Conservation (phyloP, 2,888 invertebrate genomes). For the Phoenoteleia sp. region DNA sequence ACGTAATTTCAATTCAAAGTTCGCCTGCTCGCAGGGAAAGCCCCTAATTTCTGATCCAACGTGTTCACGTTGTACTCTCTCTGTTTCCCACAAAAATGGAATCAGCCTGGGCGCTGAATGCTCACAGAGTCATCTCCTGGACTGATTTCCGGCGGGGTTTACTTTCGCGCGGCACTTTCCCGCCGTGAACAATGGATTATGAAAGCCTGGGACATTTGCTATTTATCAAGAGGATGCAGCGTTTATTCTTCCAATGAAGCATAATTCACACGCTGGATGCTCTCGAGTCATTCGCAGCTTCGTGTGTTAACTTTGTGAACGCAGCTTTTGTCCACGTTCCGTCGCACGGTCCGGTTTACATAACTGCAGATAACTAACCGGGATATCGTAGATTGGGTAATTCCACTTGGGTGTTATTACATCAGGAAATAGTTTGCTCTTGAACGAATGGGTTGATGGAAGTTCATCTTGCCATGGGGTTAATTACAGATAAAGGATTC, state of each 20-base stretch:
- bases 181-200: slow-evolving; percentile 65
- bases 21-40: slow-evolving; percentile 33
- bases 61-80: slow-evolving; percentile 15
- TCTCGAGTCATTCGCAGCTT: slow-evolving; percentile 15
- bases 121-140: slow-evolving; percentile 26
- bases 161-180: slow-evolving; percentile 70
- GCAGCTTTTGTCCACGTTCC: slow-evolving; percentile 61
- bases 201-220: slow-evolving; percentile 69
- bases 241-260: slow-evolving; percentile 65
- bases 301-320: slow-evolving; percentile 51
- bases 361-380: slow-evolving; percentile 72
- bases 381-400: slow-evolving; percentile 68
- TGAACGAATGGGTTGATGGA: neutral
- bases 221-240: slow-evolving; percentile 48
- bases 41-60: slow-evolving; percentile 49
- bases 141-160: slow-evolving; percentile 61
- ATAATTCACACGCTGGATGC: slow-evolving; percentile 68
- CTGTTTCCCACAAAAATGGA: slow-evolving; percentile 53
- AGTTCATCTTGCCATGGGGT: neutral
- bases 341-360: slow-evolving; percentile 79
- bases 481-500: neutral
- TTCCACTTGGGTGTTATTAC: slow-evolving; percentile 42
- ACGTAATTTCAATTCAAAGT: slow-evolving; percentile 33
- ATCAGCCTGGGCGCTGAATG: slow-evolving; percentile 15
- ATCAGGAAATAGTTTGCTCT: slow-evolving; percentile 29